Evolutionary conservation across 35 echinoderm and acorn worm genomes (phyloP), one percentile per base, ranked within the genome.

Genomic region (Holothuria glaberrima): DNA sequence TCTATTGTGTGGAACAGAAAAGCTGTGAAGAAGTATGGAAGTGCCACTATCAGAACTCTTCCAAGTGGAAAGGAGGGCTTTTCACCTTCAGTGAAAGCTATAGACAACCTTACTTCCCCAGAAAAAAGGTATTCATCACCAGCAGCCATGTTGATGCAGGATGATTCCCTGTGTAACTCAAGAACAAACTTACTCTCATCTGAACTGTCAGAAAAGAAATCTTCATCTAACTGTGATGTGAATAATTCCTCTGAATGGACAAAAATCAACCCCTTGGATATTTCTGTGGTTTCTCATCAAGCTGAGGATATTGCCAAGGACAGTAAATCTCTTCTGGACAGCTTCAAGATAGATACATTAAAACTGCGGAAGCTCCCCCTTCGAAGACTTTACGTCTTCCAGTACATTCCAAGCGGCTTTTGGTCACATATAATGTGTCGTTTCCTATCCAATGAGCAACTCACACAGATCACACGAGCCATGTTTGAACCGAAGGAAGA

Each of bases 321-420:
- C 30, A 62, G 52, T 5, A 54, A 54, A 54, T 71, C 80, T 12
- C 62, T 63, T 3, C 75, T 96, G n/a, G 94, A 96, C 31, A 71
- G 86, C 41, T 93, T 87, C 44, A 90, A 86, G 28, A 83, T 94
- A 80, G 57, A 48, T 48, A 86, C 92, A 13, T 78, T 79, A 17
- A 82, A 91, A 64, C 86, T 93, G 20, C 91, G 67, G 0, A 95
- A 94, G 58, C 64, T 87, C 0, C 93, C 88, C 17, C 94, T 99
- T n/a, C 82, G 93, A 14, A 78, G 97, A 31, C 65, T 99, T 56
- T 99, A 95, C 52, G 78, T 99, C 68, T 68, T 99, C 27, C 97
- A 99, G 91, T 99, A 99, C 64, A 99, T 99, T 48, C 97, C 97
- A 4, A 99, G 97, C 41, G 97, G 97, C 1, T 99, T 95, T 30